phyloP scores from a whole-genome alignment of 35 echinoderm and acorn worm species.

The Heliocidaris tuberculata region DNA sequence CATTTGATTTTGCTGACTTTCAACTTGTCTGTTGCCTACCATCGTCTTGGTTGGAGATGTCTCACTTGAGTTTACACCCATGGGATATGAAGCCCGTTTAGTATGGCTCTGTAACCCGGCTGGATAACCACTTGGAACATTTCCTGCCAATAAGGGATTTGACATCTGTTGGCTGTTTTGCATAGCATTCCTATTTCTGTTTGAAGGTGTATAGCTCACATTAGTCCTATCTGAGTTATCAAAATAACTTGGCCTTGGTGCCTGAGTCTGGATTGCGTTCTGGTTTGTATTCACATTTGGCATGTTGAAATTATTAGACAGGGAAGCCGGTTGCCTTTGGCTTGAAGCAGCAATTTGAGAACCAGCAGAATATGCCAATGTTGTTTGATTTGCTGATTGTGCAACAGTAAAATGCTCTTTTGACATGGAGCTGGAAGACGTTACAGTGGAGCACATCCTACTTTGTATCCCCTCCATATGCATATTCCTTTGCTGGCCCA shows the following conservation, averaged over 20 bases:
- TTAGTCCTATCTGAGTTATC: not conserved
- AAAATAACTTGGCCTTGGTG: not conserved
- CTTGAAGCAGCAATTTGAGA: not conserved
- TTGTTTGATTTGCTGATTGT: not conserved
- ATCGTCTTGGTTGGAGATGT: not conserved
- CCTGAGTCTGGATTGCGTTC: not conserved
- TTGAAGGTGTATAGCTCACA: not conserved
- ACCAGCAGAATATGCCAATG: not conserved
- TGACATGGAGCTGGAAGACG: not conserved
- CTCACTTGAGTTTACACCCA: not conserved
- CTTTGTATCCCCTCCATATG: not conserved
- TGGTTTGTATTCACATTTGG: not conserved
- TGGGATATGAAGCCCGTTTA: not conserved
- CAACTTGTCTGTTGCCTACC: not conserved
- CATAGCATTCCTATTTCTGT: not conserved
- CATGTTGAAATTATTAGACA: not conserved
- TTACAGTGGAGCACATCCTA: not conserved
- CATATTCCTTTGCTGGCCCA: not conserved
- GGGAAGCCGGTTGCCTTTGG: not conserved
- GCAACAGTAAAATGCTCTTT: not conserved
- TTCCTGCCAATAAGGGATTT: not conserved
- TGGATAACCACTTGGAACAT: not conserved
- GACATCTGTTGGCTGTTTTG: not conserved
- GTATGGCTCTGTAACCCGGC: not conserved
- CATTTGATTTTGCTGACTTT: not conserved